Percentiles rank a stretch among this genome's conserved stretches.
Conservation (phyloP, 2,888 invertebrate genomes). For the Parapristionchus giblindavisi region DNA sequence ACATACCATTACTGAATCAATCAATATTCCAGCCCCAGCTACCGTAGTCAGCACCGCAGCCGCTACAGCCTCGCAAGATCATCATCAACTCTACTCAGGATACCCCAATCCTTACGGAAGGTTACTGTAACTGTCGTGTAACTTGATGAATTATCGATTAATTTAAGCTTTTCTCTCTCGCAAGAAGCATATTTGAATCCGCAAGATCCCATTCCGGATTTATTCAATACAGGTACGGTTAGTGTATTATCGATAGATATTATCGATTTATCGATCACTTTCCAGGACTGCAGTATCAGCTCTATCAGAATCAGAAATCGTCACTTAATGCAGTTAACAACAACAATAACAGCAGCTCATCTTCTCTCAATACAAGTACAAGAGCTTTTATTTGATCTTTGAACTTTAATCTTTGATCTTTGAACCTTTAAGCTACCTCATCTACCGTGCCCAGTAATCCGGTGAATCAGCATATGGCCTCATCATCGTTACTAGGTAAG, state of each 20-base stretch:
- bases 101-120: slow-evolving; percentile 33
- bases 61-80: background rate
- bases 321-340: background rate
- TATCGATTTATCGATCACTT: background rate
- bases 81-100: slow-evolving; percentile 26
- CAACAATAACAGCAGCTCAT: background rate
- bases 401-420: background rate
- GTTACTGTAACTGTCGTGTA: background rate
- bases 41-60: slow-evolving; percentile 15
- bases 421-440: background rate
- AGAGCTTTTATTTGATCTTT: background rate
- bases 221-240: slow-evolving; percentile 61
- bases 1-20: no score
- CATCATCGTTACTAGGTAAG: slow-evolving; percentile 54
- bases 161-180: slow-evolving; percentile 15
- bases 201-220: slow-evolving; percentile 63
- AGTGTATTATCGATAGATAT: background rate
- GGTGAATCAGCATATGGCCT: slow-evolving; percentile 47
- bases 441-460: slow-evolving; percentile 17
- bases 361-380: background rate
- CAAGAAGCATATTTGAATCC: slow-evolving; percentile 39
- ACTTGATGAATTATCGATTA: no score
- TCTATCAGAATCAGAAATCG: slow-evolving; percentile 58
- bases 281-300: slow-evolving; percentile 63
- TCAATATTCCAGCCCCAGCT: slow-evolving; percentile 24